Percentiles rank a stretch among this genome's conserved stretches.
Conservation (phyloP, 2,113 vertebrate species). For the Prietella phreatophila region DNA sequence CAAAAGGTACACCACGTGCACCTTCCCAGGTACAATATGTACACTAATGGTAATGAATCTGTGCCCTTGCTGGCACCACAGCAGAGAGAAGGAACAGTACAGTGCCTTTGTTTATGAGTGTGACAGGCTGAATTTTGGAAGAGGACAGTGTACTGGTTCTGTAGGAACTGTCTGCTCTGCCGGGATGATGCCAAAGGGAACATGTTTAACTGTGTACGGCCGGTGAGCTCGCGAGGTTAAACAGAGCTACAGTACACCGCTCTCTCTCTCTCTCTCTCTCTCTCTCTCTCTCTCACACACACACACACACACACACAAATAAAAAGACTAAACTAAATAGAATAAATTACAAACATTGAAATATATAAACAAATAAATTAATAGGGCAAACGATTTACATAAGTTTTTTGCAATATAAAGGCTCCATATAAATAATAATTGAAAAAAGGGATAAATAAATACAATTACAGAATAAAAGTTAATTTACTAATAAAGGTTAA, state of each 20-base stretch:
- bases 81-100: background rate
- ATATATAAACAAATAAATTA: too few relatives aligned
- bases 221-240: background rate
- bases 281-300: background rate
- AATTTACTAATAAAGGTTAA: too few relatives aligned
- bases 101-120: background rate
- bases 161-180: background rate
- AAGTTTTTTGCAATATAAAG: too few relatives aligned
- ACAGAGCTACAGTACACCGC: background rate
- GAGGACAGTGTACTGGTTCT: too few relatives aligned
- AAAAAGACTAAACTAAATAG: too few relatives aligned
- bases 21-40: background rate
- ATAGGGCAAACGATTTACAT: too few relatives aligned
- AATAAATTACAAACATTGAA: too few relatives aligned
- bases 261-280: background rate
- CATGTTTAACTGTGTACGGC: background rate
- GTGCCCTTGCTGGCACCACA: background rate
- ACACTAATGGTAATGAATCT: background rate
- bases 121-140: background rate
- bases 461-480: too few relatives aligned
- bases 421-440: too few relatives aligned
- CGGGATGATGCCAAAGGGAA: background rate
- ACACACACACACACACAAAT: too few relatives aligned
- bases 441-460: too few relatives aligned
- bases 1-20: background rate